A percentile compares a stretch with the other conserved stretches of the same genome.
Conservation (phyloP, 2,797 vertebrate species). For the Brachyalestes nurse region DNA sequence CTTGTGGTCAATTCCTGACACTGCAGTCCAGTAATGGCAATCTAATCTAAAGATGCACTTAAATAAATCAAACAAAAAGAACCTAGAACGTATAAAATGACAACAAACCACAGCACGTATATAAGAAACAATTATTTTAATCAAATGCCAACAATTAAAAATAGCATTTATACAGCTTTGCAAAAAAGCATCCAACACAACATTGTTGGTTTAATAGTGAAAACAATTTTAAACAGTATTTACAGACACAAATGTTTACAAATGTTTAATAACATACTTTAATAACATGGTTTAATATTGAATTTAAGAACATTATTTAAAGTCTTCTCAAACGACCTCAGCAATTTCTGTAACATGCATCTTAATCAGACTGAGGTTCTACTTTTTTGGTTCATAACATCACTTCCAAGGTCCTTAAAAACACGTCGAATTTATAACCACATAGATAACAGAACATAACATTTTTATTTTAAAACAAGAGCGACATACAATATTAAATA, state of each 20-base stretch:
- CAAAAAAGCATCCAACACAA: conserved; percentile 22
- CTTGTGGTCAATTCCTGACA: conserved; percentile 34
- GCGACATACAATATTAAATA: conserved; percentile 51
- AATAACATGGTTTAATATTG: conserved; percentile 43
- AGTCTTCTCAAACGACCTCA: conserved; percentile 59
- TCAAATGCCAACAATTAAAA: conserved; percentile 15
- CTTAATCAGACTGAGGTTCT: conserved; percentile 43
- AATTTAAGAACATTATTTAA: conserved; percentile 35
- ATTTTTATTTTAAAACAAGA: conserved; percentile 38
- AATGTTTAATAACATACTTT: neutral
- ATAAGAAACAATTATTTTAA: conserved; percentile 40
- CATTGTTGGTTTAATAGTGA: neutral
- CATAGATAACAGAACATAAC: neutral
- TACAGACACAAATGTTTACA: conserved; percentile 36
- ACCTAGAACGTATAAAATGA: neutral
- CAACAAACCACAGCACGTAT: neutral
- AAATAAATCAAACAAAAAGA: neutral
- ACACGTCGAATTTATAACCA: neutral
- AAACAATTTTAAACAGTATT: conserved; percentile 19
- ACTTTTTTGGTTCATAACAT: neutral
- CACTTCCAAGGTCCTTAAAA: neutral
- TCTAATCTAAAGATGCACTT: neutral
- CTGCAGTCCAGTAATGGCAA: neutral
- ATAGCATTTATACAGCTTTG: conserved; percentile 22
- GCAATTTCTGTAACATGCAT: neutral